Percentiles rank a stretch among this genome's conserved stretches.
phyloP scores from a whole-genome alignment of 1,140 invertebrate species.

The Acromyrmex heyeri region DNA sequence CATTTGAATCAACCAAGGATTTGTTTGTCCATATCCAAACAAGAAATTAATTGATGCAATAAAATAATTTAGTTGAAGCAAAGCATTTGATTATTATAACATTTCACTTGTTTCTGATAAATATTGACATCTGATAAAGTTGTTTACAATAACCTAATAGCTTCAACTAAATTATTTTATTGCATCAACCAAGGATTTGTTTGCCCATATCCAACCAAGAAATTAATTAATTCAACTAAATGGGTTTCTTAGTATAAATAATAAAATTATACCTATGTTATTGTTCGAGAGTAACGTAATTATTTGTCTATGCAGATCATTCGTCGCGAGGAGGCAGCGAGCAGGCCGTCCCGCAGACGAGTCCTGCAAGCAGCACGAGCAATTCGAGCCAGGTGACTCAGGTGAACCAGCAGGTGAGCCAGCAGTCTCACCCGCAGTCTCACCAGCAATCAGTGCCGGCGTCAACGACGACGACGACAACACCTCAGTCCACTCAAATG shows the following conservation, averaged over 20 bases:
- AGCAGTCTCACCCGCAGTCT: constrained; percentile 60
- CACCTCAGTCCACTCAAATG: constrained; percentile 78
- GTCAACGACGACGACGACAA: constrained; percentile 63
- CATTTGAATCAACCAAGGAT: too few relatives aligned
- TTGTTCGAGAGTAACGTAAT: background rate
- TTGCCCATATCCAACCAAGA: too few relatives aligned
- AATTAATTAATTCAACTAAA: too few relatives aligned
- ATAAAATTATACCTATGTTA: background rate
- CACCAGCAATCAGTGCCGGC: constrained; percentile 66
- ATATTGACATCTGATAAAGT: too few relatives aligned
- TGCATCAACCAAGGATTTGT: too few relatives aligned
- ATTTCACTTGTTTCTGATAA: too few relatives aligned
- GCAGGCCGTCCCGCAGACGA: constrained; percentile 83
- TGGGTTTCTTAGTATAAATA: background rate
- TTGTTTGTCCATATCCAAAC: too few relatives aligned
- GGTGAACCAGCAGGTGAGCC: constrained; percentile 69
- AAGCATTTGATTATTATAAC: too few relatives aligned
- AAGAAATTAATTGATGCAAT: too few relatives aligned
- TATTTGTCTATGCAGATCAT: constrained; percentile 72
- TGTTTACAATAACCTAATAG: too few relatives aligned
- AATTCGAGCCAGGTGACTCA: constrained; percentile 81
- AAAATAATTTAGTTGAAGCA: too few relatives aligned
- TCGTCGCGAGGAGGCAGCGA: constrained; percentile 78
- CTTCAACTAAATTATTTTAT: too few relatives aligned
- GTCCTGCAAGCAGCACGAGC: constrained; percentile 84